Evolutionary conservation across 2,797 vertebrate genomes (phyloP).

Genomic region (Cyprinodon diabolis): DNA sequence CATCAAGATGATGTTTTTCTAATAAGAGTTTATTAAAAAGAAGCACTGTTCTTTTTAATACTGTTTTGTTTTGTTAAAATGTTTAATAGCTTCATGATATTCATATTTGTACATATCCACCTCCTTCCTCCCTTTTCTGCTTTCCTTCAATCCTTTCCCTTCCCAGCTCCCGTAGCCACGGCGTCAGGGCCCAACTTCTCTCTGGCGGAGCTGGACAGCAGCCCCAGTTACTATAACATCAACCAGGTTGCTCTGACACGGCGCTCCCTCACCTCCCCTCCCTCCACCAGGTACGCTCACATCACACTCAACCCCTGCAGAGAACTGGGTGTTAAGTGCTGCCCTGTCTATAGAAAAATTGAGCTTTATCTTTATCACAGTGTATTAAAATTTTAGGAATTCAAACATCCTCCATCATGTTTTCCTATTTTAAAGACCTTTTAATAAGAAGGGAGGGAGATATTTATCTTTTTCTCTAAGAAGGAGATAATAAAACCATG

Average conservation of each 20-base stretch:
- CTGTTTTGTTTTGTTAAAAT: background rate
- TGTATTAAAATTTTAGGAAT: background rate
- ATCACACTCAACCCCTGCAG: background rate
- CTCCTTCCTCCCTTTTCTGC: background rate
- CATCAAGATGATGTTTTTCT: background rate
- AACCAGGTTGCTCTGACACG: slow-evolving; percentile 92
- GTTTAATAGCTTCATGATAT: too few relatives aligned
- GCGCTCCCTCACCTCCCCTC: slow-evolving; percentile 91
- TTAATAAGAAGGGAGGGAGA: background rate
- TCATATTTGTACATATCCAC: background rate
- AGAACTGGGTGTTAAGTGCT: slow-evolving; percentile 1
- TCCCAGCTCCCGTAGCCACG: slow-evolving; percentile 90
- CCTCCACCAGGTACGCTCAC: slow-evolving; percentile 86
- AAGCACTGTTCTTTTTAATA: background rate
- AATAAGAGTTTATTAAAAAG: background rate
- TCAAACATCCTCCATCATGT: background rate
- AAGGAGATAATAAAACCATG: background rate
- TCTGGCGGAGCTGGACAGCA: slow-evolving; percentile 93
- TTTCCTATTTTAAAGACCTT: background rate
- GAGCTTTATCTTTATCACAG: background rate
- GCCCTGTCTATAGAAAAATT: slow-evolving; percentile 20
- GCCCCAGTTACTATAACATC: slow-evolving; percentile 97
- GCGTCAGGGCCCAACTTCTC: slow-evolving; percentile 96
- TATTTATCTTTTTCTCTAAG: background rate
- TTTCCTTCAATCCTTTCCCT: background rate